These are phyloP conservation scores for Alviniconcha strummeri DNA, from an alignment of 2,888 invertebrate genomes.

Conservation along the genomic window DNA sequence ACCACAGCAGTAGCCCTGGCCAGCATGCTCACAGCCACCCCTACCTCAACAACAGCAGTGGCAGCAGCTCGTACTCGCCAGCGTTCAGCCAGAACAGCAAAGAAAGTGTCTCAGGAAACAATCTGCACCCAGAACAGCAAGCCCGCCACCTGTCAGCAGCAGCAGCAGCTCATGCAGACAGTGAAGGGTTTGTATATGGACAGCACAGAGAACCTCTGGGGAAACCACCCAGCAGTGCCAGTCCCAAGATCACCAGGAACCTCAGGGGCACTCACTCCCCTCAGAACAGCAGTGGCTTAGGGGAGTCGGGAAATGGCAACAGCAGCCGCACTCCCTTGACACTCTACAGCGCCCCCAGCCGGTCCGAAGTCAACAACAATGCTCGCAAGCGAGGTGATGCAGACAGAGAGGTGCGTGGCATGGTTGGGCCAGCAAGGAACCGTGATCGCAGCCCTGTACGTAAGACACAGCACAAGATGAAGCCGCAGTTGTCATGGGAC, in stretches of 20 bases:
- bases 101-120: background rate
- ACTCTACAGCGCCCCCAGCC: background rate
- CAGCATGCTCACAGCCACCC: background rate
- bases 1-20: no score
- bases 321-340: background rate
- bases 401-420: background rate
- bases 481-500: slow-evolving; percentile 24
- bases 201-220: slow-evolving; percentile 6
- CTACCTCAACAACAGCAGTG: slow-evolving; percentile 2
- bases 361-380: slow-evolving; percentile 20
- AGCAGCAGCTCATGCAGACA: background rate
- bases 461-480: slow-evolving; percentile 6
- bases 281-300: no score
- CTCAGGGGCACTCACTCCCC: slow-evolving; percentile 11
- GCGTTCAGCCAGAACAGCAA: background rate
- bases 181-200: slow-evolving; percentile 17
- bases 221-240: slow-evolving; percentile 7
- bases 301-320: background rate
- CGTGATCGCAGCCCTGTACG: slow-evolving; percentile 7
- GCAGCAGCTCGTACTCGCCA: slow-evolving; percentile 7
- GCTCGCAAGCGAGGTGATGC: background rate
- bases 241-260: background rate
- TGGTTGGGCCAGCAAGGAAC: background rate
- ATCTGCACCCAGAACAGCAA: background rate
- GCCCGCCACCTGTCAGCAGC: background rate